phyloP scores from a whole-genome alignment of 2,797 vertebrate genomes.

The Gymnothorax javanicus region DNA sequence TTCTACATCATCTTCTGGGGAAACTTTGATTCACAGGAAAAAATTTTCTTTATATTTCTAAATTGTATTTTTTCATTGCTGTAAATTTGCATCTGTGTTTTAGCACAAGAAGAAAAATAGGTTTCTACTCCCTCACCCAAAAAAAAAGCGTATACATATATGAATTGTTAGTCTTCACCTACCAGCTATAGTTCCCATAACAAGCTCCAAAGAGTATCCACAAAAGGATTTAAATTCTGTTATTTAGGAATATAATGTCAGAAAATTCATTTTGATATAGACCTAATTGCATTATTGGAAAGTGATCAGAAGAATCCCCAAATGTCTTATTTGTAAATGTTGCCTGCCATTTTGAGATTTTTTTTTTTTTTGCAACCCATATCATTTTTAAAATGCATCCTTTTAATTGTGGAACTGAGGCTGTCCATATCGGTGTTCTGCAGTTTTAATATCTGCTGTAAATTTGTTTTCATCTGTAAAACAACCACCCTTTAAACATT shows the following conservation, averaged over 20 bases:
- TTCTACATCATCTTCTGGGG: not conserved
- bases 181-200: not conserved
- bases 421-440: not conserved
- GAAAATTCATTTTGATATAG: not conserved
- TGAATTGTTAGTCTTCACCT: not conserved
- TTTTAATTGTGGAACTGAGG: not conserved
- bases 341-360: not conserved
- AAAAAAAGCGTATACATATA: not conserved
- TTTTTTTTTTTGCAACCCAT: not conserved
- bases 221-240: not conserved
- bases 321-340: conserved; percentile 10
- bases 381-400: not conserved
- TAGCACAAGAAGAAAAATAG: conserved; percentile 2
- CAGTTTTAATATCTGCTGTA: not conserved
- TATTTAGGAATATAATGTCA: not conserved
- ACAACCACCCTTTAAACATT: not conserved
- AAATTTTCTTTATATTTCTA: not conserved
- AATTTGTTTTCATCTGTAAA: not conserved
- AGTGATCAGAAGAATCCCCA: not conserved
- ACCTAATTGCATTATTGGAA: not conserved
- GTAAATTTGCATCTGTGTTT: conserved; percentile 49
- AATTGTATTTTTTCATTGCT: not conserved
- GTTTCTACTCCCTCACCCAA: not conserved
- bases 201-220: not conserved
- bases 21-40: not conserved